Percentiles rank a stretch among this genome's conserved stretches.
Conservation (phyloP, 2,888 invertebrate genomes). For the Acrobeloides nanus region DNA sequence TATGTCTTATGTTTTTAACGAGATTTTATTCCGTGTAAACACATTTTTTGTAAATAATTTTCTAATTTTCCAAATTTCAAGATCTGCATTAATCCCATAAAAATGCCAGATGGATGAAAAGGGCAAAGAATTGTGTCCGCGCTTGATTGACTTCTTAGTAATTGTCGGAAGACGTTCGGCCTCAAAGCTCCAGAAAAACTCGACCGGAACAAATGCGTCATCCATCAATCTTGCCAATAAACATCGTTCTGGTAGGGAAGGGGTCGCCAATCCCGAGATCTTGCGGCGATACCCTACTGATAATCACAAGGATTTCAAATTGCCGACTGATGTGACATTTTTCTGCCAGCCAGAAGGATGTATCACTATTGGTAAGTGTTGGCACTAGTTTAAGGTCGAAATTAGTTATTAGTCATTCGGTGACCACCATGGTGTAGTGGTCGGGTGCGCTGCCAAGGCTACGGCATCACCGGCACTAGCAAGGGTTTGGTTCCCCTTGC, state of each 20-base stretch:
- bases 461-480: no score
- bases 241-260: conserved; percentile 9
- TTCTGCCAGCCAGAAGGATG: conserved; percentile 99
- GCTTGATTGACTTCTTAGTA: conserved; percentile 79
- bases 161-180: conserved; percentile 74
- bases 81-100: background rate
- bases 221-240: conserved; percentile 9
- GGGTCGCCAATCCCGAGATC: conserved; percentile 75
- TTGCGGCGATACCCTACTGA: conserved; percentile 65
- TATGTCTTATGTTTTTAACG: no score
- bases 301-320: conserved; percentile 73
- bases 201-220: no score
- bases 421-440: no score
- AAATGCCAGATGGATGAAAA: conserved; percentile 42
- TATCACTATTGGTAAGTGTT: conserved; percentile 64
- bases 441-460: no score
- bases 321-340: conserved; percentile 95
- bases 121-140: conserved; percentile 60
- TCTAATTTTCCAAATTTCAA: no score
- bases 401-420: conserved; percentile 6
- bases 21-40: no score
- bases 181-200: conserved; percentile 14
- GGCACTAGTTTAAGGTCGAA: background rate
- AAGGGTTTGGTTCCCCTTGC: no score
- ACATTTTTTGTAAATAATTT: no score